phyloP scores from a whole-genome alignment of 2,888 invertebrate species.

The Teleiodes luculella region DNA sequence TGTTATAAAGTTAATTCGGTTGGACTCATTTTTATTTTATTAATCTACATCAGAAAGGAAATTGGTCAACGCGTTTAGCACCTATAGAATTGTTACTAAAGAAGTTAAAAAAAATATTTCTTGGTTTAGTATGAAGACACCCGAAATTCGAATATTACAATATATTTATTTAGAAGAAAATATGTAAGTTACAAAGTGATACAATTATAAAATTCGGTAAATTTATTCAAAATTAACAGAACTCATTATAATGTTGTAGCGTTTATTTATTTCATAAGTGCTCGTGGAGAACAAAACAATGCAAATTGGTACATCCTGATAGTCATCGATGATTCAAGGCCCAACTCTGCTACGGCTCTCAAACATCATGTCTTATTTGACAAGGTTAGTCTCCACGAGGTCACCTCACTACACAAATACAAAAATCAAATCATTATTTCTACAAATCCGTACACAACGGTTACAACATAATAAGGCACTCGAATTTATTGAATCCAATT shows the following conservation, averaged over 20 bases:
- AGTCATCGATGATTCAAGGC: slow-evolving; percentile 64
- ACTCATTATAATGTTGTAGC: slow-evolving; percentile 3
- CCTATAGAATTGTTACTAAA: too few relatives aligned
- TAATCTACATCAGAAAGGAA: too few relatives aligned
- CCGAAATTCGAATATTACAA: too few relatives aligned
- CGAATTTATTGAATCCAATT: slow-evolving; percentile 18
- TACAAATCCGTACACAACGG: slow-evolving; percentile 25
- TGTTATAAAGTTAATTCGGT: neutral
- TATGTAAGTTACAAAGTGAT: neutral
- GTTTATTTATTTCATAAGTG: slow-evolving; percentile 17
- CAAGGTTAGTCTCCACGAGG: slow-evolving; percentile 52
- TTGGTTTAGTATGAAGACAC: too few relatives aligned
- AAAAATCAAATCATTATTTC: slow-evolving; percentile 40
- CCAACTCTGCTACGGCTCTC: slow-evolving; percentile 42
- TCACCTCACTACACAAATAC: slow-evolving; percentile 29
- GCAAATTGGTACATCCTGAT: slow-evolving; percentile 60
- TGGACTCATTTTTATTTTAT: neutral
- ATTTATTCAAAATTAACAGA: neutral
- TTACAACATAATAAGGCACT: slow-evolving; percentile 28
- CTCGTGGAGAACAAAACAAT: slow-evolving; percentile 52
- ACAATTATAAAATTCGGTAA: neutral
- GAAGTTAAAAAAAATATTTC: too few relatives aligned
- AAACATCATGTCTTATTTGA: slow-evolving; percentile 50
- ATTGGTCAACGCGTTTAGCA: too few relatives aligned
- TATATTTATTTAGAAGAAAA: too few relatives aligned